phyloP scores from a whole-genome alignment of 2,113 vertebrate species.

The Malurus melanocephalus region DNA sequence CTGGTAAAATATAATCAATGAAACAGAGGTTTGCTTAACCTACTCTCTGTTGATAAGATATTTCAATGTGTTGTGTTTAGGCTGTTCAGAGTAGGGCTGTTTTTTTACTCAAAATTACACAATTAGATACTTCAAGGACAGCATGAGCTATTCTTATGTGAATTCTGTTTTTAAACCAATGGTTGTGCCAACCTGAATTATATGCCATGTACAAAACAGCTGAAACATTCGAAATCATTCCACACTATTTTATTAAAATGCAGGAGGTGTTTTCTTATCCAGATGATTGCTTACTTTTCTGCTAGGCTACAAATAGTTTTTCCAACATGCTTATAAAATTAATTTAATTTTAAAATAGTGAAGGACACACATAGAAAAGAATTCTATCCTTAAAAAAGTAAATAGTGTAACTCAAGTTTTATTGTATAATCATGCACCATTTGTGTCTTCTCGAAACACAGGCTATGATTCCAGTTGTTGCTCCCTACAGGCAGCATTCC shows the following conservation, averaged over 20 bases:
- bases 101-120: background rate
- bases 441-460: background rate
- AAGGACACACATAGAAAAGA: background rate
- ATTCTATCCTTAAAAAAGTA: background rate
- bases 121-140: background rate
- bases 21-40: background rate
- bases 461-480: background rate
- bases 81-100: background rate
- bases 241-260: background rate
- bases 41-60: background rate
- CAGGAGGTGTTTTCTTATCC: background rate
- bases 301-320: background rate
- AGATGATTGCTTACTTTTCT: background rate
- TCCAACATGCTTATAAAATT: background rate
- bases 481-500: background rate
- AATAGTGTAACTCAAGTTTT: background rate
- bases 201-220: background rate
- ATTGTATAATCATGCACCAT: background rate
- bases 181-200: background rate
- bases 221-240: background rate
- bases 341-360: background rate
- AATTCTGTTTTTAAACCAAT: slow-evolving; percentile 2
- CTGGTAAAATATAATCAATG: background rate
- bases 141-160: background rate
- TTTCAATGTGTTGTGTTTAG: background rate